phyloP scores from a whole-genome alignment of 2,888 invertebrate genomes.

The Cataglyphis livida region DNA sequence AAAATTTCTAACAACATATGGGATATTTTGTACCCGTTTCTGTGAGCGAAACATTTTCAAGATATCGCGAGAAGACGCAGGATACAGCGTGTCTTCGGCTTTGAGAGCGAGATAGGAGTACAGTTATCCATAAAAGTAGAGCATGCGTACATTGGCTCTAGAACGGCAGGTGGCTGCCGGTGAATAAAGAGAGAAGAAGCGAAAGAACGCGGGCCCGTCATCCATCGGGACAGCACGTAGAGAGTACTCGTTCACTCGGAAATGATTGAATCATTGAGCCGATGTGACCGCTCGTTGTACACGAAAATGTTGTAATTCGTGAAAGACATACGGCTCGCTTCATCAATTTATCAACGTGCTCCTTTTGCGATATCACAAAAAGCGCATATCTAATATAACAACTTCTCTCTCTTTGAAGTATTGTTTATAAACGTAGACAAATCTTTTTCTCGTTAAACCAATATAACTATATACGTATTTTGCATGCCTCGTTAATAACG shows the following conservation, averaged over 20 bases:
- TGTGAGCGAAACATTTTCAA: conserved; percentile 26
- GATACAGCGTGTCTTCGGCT: conserved; percentile 68
- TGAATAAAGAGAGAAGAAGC: conserved; percentile 74
- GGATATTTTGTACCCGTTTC: not conserved
- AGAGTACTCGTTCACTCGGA: conserved; percentile 53
- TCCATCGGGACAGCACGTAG: conserved; percentile 65
- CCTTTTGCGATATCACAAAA: conserved; percentile 1
- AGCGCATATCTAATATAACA: not conserved
- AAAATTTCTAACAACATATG: not conserved
- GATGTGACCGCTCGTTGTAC: conserved; percentile 40
- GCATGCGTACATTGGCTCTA: conserved; percentile 75
- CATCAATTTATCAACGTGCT: conserved; percentile 25
- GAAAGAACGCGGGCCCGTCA: conserved; percentile 59
- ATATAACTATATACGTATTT: conserved; percentile 1
- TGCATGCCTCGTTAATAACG: not conserved
- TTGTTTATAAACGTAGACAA: not conserved
- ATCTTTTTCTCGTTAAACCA: not conserved
- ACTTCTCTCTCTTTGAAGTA: not conserved
- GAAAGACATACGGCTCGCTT: conserved; percentile 29
- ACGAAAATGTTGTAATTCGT: conserved; percentile 44
- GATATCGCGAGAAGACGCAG: conserved; percentile 59
- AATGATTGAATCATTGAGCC: conserved; percentile 66
- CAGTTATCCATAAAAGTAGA: conserved; percentile 80
- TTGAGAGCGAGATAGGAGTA: conserved; percentile 75
- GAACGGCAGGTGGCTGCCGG: conserved; percentile 77